Base-by-base conservation (phyloP, 2,888 invertebrate genomes). In the Venusia cambrica region DNA sequence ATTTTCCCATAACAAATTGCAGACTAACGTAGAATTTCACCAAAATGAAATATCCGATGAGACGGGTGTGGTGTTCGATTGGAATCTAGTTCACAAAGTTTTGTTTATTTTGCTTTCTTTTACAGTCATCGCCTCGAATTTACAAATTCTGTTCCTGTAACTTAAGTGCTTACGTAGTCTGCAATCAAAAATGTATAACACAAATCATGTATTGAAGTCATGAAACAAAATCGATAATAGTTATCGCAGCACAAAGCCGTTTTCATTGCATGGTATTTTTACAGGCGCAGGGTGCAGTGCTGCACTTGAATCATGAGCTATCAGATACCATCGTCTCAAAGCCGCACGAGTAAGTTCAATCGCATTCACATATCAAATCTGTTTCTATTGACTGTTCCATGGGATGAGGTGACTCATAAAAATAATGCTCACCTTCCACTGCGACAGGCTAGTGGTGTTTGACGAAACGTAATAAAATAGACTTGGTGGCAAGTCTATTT, bases 281-380 rank as follows among this genome's bases (percentile, higher is more conserved):
- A 51, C 75, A 91, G 91, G 89, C 88, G 90, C 88, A 88, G 89
- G 89, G 89, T 89, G 89, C 83, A 75, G 66, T 62, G 52, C 56
- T 74, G 89, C 90, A 89, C 90, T 81, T 87, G 87, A 90, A 92
- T 88, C 90, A 95, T 95, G 95, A 95, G 94, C 90, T 95, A 94
- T 88, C 91, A 91, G 88, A 92, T 94, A 91, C 92, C 93, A 68
- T 89, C 91, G 48, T 91, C 93, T 59, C 94, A 94, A 87, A 92
- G 92, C 73, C 91, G 95, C 77, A 92, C 93, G 70, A 94, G 95
- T 95, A 88, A 93, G 94, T 93, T n/a, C n/a, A n/a, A n/a, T n/a
- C n/a, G n/a, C n/a, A n/a, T n/a, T n/a, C n/a, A n/a, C n/a, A n/a
- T n/a, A n/a, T n/a, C n/a, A n/a, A n/a, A n/a, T n/a, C n/a, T n/a